Base-by-base conservation (phyloP, 2,797 vertebrate genomes). In the Leptodactylus fallax region DNA sequence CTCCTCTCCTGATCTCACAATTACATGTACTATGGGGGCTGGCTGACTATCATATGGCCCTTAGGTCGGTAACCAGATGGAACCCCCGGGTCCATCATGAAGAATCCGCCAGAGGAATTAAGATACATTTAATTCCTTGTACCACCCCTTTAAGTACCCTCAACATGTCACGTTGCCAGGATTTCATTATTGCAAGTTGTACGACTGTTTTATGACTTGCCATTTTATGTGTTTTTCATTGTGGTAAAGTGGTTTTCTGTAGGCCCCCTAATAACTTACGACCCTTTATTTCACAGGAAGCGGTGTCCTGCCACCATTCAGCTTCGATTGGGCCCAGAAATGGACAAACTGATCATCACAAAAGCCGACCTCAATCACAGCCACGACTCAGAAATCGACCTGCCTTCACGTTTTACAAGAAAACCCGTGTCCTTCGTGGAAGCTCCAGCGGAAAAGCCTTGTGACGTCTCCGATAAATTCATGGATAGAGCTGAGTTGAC, bases 331-430 rank as follows among this genome's bases (percentile, higher is more conserved):
- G 80, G 84, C 49, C 88, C 85, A 11, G 51, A 86, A 27, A 89
- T 86, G 74, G 88, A 89, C 79, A 89, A 79, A 25, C 79, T 89
- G 6, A 72, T 89, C 21, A 89, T 89, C 45, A 86, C 88, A 23
- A 89, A 89, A 74, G 74, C 85, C 71, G 88, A 89, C 63, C 88
- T 86, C 55, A 79, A 83, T 63, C 88, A 89, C 47, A 87, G 60
- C 36, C 88, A 89, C 55, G 88, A 89, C 11, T 89, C 88, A 14
- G 85, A 89, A 55, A 86, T 89, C 36, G 88, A 89, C 74, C 85
- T 89, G 19, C 88, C 88, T 16, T 72, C 85, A 47, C 85, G 85
- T 79, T 89, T 79, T 63, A 89, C 88, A 47, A 87, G 10, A 49
- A 83, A 87, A 63, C 88, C 88, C n/a, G 45, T 23, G 11, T 56